Conservation (phyloP, 2,888 invertebrate genomes). For the Phyto melanocephala region DNA sequence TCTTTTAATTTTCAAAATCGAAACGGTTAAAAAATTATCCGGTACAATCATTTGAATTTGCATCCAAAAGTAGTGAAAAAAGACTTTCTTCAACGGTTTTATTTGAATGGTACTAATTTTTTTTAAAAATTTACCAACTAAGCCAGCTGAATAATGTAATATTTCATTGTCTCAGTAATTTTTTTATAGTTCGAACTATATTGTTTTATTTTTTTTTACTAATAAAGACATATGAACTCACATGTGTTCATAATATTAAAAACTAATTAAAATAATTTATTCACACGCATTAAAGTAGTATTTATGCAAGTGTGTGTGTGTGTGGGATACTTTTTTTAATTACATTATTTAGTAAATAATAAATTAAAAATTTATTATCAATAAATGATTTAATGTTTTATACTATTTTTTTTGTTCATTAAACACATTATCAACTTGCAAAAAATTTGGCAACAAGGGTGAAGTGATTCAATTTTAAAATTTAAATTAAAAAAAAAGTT, state of each 20-base stretch:
- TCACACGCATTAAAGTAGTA: background rate
- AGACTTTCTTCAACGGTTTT: too few species aligned
- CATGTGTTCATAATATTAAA: constrained; percentile 3
- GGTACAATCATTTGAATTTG: too few species aligned
- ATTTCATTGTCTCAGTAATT: background rate
- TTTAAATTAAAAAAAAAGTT: too few species aligned
- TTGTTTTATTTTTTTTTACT: background rate
- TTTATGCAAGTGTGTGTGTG: background rate
- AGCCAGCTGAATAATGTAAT: too few species aligned
- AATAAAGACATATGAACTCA: background rate
- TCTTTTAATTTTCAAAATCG: too few species aligned
- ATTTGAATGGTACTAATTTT: too few species aligned
- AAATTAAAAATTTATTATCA: constrained; percentile 36
- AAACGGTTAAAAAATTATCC: too few species aligned
- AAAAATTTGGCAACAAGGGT: too few species aligned
- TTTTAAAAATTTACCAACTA: too few species aligned
- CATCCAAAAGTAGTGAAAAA: too few species aligned
- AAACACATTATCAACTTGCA: background rate
- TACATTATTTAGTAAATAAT: constrained; percentile 21
- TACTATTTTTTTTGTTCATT: background rate
- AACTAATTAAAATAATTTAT: constrained; percentile 53
- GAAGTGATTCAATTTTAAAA: too few species aligned
- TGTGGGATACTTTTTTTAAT: constrained; percentile 1
- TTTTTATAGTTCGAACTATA: background rate
- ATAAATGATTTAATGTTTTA: constrained; percentile 9